Percentiles rank a stretch among this genome's conserved stretches.
Conservation (phyloP, 2,797 vertebrate genomes). For the Synaphobranchus kaupii region DNA sequence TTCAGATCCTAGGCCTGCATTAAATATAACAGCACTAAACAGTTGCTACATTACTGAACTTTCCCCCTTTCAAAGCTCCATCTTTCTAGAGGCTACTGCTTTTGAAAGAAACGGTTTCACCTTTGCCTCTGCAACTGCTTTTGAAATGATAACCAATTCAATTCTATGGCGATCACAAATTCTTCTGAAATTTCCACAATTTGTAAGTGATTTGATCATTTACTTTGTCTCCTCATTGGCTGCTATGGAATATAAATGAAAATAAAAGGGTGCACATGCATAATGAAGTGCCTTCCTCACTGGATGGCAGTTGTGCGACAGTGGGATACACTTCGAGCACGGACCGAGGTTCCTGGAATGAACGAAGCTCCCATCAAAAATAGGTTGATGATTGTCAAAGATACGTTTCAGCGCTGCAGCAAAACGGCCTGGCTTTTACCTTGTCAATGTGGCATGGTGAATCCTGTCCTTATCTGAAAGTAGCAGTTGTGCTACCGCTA, state of each 20-base stretch:
- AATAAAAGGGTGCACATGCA: background rate
- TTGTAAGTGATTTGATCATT: background rate
- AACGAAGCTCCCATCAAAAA: conserved; percentile 11
- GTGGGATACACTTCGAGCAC: background rate
- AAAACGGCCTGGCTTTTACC: conserved; percentile 38
- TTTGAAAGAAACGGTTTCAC: background rate
- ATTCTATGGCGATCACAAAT: background rate
- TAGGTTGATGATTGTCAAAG: conserved; percentile 28
- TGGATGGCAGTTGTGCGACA: background rate
- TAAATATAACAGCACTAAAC: background rate
- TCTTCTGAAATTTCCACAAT: background rate
- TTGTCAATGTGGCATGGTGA: conserved; percentile 50
- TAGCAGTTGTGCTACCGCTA: conserved; percentile 51
- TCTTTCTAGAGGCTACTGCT: background rate
- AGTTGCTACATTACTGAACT: background rate
- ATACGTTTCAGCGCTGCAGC: conserved; percentile 28
- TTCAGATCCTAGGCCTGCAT: background rate
- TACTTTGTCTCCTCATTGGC: background rate
- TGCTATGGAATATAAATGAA: background rate
- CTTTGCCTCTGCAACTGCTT: background rate
- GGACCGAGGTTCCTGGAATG: background rate
- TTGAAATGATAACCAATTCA: background rate
- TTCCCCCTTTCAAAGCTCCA: background rate
- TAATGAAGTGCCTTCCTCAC: background rate
- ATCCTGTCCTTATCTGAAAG: conserved; percentile 55